Evolutionary conservation across 2,113 vertebrate species (phyloP).

Genomic region (Callospermophilus lateralis): DNA sequence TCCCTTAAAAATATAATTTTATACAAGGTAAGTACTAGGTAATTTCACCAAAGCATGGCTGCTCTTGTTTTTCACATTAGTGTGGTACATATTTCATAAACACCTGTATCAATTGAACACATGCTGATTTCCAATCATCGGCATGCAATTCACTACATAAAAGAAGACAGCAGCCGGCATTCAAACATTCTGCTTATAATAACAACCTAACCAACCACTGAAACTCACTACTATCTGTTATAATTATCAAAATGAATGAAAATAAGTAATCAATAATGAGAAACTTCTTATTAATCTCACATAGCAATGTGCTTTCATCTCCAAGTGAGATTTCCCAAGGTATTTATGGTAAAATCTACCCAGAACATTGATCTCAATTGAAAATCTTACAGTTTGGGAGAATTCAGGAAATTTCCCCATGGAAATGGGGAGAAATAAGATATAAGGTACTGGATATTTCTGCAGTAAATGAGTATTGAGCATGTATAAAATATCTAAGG

Average conservation of each 20-base stretch:
- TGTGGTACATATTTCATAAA: slow-evolving; percentile 30
- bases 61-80: slow-evolving; percentile 38
- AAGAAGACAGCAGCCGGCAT: not conserved
- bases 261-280: slow-evolving; percentile 18
- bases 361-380: slow-evolving; percentile 58
- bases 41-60: not conserved
- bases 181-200: slow-evolving; percentile 27
- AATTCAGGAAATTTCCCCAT: slow-evolving; percentile 65
- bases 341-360: slow-evolving; percentile 49
- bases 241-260: slow-evolving; percentile 60
- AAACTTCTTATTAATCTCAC: slow-evolving; percentile 24
- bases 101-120: not conserved
- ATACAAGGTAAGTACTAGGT: not conserved
- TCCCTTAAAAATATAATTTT: not conserved
- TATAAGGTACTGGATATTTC: not conserved
- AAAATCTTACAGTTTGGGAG: slow-evolving; percentile 58
- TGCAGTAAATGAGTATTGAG: not conserved
- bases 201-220: not conserved
- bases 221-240: not conserved
- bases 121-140: not conserved
- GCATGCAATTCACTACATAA: not conserved
- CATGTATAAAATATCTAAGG: slow-evolving; percentile 40
- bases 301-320: slow-evolving; percentile 18
- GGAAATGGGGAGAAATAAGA: slow-evolving; percentile 2
- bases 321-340: slow-evolving; percentile 70